Evolutionary conservation across 1,140 invertebrate species (phyloP), one percentile per base, ranked within the genome.

Genomic region (Drosophila parvula): DNA sequence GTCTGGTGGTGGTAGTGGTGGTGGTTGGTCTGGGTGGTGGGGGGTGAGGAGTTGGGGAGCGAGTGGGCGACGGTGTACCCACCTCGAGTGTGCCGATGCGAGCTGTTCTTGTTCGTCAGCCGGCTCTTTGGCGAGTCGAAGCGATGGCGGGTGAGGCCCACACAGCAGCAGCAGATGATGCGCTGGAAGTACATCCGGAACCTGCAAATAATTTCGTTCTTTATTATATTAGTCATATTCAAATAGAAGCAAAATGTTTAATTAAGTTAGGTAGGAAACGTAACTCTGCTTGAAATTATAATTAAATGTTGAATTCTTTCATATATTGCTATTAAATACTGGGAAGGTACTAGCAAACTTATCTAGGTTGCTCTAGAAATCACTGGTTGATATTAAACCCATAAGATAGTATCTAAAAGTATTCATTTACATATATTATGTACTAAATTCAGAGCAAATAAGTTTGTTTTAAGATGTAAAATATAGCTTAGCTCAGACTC

Each of bases 161-260:
- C 79, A 56, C 92, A 93, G 51, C 91, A 93, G 74, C 92, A 93
- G 58, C 93, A 94, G 38, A 94, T 93, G 36, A 94, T 91, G 59
- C 93, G 84, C 74, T 93, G 93, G 64, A 94, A 94, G 73, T 94
- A 94, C 62, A 94, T 86, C 51, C 93, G 93, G 78, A 94, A 94
- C 74, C 93, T 94, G 50, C 2, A 4, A 38, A 32, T 16, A 32
- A 69, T 16, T 16, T 32, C 0, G 10, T 16, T 32, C 44, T n/a
- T 4, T 55, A 36, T 18, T 10, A 8, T 34, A 40, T 36, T 38
- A 40, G 10, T 51, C n/a, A 27, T 11, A 16, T 38, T 47, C 32
- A 45, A 10, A 5, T 8, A 5, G 2, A 43, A 11, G 4, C 10
- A 16, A 10, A 18, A 43, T 43, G 41, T 16, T 8, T 43, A 30